Percentiles rank a stretch among this genome's conserved stretches.
Evolutionary conservation across 92 coral and sea anemone species (phyloP).

Genomic region (Hydrozoanthus gracilis): DNA sequence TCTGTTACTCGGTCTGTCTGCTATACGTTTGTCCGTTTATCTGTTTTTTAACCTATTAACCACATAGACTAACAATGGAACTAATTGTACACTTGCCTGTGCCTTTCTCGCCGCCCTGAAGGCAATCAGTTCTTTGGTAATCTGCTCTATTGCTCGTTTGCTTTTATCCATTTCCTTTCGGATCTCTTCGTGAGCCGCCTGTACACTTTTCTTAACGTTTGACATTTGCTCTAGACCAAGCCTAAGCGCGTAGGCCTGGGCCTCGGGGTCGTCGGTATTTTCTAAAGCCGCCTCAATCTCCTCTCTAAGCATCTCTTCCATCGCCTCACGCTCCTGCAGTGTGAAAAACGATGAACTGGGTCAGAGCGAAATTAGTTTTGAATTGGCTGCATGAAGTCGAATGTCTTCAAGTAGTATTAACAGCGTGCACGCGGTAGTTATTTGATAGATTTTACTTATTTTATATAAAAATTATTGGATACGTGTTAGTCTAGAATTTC

Average conservation of each 20-base stretch:
- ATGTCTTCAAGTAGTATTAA: neutral
- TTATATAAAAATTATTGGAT: no score
- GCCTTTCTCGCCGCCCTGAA: conserved; percentile 90
- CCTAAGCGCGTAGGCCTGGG: conserved; percentile 86
- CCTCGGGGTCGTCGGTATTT: conserved; percentile 88
- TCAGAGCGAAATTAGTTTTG: neutral
- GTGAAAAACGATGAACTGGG: neutral
- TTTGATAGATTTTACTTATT: no score
- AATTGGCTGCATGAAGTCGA: neutral
- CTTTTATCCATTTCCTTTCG: conserved; percentile 84
- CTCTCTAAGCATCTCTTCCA: conserved; percentile 91
- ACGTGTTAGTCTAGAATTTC: no score
- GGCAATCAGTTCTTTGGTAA: conserved; percentile 79
- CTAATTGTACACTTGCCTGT: conserved; percentile 57
- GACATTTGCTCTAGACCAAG: conserved; percentile 93
- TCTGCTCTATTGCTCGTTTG: conserved; percentile 79
- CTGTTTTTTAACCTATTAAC: neutral
- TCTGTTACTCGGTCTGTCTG: no score
- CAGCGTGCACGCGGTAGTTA: no score
- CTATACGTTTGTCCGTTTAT: no score
- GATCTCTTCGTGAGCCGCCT: conserved; percentile 82
- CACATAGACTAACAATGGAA: neutral
- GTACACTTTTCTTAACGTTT: conserved; percentile 76
- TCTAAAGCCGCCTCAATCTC: conserved; percentile 95
- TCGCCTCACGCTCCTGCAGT: conserved; percentile 69